Evolutionary conservation across 2,888 invertebrate genomes (phyloP), one percentile per base, ranked within the genome.

Genomic region (Bursaphelenchus okinawaensis): DNA sequence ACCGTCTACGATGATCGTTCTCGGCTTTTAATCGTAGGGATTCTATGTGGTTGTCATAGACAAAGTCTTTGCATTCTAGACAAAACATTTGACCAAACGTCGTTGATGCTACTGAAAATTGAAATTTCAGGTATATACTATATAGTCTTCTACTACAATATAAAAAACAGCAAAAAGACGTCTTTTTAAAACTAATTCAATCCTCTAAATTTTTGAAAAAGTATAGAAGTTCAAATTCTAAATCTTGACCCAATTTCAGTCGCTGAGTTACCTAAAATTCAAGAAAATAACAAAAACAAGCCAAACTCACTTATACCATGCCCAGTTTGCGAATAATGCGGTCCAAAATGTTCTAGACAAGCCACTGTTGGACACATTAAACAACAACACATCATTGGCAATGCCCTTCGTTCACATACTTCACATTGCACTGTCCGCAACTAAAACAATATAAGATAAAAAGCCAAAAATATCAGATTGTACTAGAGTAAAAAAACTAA

Each of bases 1-100:
- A 62, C 20, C 60, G 51, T 20, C 58, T 28, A 7, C 68, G 63
- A 22, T 31, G 61, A 92, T 84, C 2, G 91, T 87, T 77, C 74
- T 90, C 88, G 4, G 90, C 88, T 79, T 92, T 92, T 20, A 69
- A 28, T 19, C 76, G 67, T 9, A 62, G 22, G 26, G 57, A 52
- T 52, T 76, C 76, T 26, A 71, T 28, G 20, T 67, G 62, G 16
- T 71, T 56, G 52, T 92, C 91, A 84, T 93, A 94, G 58, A 93
- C 89, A 84, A 92, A 95, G 84, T 95, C 94, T 69, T 89, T 88
- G 84, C 96, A 96, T 79, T 89, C 88, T 81, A 89, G 89, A 84
- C 96, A 96, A 84, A 89, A 90, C 9, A 95, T 51, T 24, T 79
- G 69, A 8, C 78, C 78, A 23, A 66, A 66, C 19, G 66, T 55